A percentile compares a stretch with the other conserved stretches of the same genome.
Conservation (phyloP, 2,113 vertebrate species). For the Eubucco bourcierii region DNA sequence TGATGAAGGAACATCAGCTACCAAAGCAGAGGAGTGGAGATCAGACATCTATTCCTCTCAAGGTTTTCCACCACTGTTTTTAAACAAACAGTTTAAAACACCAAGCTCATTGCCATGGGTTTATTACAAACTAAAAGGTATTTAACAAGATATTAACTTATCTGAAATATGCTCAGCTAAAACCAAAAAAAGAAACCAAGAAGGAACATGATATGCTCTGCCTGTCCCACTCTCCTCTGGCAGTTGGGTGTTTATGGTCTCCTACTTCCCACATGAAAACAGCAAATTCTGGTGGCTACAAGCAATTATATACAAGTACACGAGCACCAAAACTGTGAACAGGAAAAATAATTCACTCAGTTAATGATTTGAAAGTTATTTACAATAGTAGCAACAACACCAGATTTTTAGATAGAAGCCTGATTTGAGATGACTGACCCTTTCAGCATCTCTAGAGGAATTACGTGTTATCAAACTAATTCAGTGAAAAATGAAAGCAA, state of each 20-base stretch:
- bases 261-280: background rate
- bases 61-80: background rate
- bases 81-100: background rate
- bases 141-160: background rate
- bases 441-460: constrained; percentile 26
- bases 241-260: background rate
- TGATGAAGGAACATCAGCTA: background rate
- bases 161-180: background rate
- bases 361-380: constrained; percentile 10
- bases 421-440: constrained; percentile 18
- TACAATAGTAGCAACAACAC: background rate
- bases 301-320: background rate
- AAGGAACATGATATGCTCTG: background rate
- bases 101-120: background rate
- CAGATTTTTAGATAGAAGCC: constrained; percentile 33
- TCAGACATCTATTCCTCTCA: background rate
- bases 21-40: background rate
- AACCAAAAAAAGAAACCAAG: background rate
- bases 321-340: background rate
- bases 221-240: background rate
- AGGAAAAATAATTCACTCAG: background rate
- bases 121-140: background rate
- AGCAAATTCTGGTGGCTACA: background rate
- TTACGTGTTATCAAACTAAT: constrained; percentile 34
- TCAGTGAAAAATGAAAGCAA: constrained; percentile 44